Base-by-base conservation (phyloP, 2,113 vertebrate genomes). In the Erythrolamprus reginae region DNA sequence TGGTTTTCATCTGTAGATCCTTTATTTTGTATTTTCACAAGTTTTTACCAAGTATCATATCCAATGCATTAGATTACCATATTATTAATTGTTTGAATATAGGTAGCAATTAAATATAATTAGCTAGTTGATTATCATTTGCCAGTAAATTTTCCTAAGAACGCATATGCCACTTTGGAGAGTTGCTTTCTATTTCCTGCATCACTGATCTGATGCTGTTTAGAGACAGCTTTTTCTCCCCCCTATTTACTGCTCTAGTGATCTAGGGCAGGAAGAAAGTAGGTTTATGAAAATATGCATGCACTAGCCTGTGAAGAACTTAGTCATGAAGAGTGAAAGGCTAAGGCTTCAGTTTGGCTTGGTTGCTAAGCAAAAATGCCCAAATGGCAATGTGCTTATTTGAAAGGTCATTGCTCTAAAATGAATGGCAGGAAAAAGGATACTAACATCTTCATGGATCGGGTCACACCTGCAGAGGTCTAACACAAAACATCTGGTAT, bases 201-300 rank as follows among this genome's bases (percentile, higher is more conserved):
- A 96, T 94, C 95, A 95, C 87, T 96, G 97, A 95, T 93, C 95
- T 92, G 91, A 93, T 92, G 95, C 95, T 95, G 93, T 95, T 97
- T 96, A 95, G 90, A 96, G 92, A 96, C 93, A 94, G 88, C 84
- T 91, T 93, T 95, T 95, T 94, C 70, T 77, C 95, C 38, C 38
- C 92, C 94, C 96, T 97, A 97, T 98, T 98, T 98, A 94, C 96
- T 97, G 97, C 97, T 97, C 96, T 97, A 96, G 88, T 97, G 97
- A 94, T 96, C 96, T 82, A 87, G 94, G 92, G 95, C 95, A 96
- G 94, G 93, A 96, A 94, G 95, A 96, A 96, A 96, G 96, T 94
- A 91, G 92, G 90, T 90, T 83, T 96, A 95, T 95, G 95, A 96
- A 97, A 97, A 96, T 96, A 95, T 93, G 94, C 90, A 94, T 93